phyloP scores from a whole-genome alignment of 2,888 invertebrate species.

The Dione vanillae region DNA sequence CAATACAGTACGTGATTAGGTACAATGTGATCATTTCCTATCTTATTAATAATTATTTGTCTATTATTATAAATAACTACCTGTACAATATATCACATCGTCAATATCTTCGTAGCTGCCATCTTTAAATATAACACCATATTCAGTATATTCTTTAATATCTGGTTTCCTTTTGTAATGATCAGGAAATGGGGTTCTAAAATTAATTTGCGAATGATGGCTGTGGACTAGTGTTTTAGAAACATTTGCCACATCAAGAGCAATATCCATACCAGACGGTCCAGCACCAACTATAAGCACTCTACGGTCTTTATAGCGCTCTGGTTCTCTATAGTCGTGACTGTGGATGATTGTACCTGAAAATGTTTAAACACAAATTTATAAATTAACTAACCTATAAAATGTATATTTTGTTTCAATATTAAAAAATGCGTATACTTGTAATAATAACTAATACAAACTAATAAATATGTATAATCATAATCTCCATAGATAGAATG shows the following conservation, averaged over 20 bases:
- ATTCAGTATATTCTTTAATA: constrained; percentile 76
- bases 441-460: too few species aligned
- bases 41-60: too few species aligned
- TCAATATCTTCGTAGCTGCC: constrained; percentile 85
- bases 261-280: constrained; percentile 90
- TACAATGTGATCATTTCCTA: too few species aligned
- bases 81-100: constrained; percentile 89
- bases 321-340: constrained; percentile 88
- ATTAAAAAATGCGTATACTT: too few species aligned
- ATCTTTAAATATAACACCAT: constrained; percentile 84
- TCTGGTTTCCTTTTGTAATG: constrained; percentile 81
- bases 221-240: constrained; percentile 79
- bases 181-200: constrained; percentile 71
- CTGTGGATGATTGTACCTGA: constrained; percentile 87
- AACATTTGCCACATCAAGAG: constrained; percentile 82
- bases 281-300: constrained; percentile 89
- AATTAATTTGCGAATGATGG: constrained; percentile 73
- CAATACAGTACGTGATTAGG: too few species aligned
- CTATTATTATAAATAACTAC: constrained; percentile 52
- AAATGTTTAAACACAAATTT: constrained; percentile 50
- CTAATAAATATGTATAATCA: too few species aligned
- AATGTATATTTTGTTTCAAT: too few species aligned
- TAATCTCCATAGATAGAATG: too few species aligned
- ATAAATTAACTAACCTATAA: neutral
- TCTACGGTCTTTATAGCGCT: constrained; percentile 80